Base-by-base conservation (phyloP, 2,113 vertebrate species). In the Arothron firmamentum region DNA sequence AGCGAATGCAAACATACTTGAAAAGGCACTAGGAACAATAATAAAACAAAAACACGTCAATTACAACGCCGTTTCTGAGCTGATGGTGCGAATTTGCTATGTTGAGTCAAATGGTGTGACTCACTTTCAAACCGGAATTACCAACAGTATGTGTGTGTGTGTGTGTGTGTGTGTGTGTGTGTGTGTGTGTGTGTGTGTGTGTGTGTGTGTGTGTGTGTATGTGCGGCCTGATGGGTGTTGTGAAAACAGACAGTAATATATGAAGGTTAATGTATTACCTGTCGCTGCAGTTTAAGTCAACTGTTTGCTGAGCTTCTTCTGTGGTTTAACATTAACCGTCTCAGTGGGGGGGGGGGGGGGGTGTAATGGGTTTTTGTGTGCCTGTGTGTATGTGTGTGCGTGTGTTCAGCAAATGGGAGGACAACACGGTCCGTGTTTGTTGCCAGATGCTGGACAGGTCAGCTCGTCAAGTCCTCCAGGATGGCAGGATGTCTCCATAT, bases 291-390 rank as follows among this genome's bases (percentile, higher is more conserved):
- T 55, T 82, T 75, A 71, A 78, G 75, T 64, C 75, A 78, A 52
- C 70, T 62, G 69, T 84, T 83, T 77, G 71, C 77, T 67, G 49
- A 80, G 77, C 77, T 66, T 65, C 66, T 74, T 65, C 68, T 67
- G 61, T 28, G 71, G 68, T 85, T 85, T 67, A 77, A 80, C 74
- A 82, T 77, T 84, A 87, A 77, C 81, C 70, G 6, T 60, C 71
- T 79, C 59, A 51, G 79, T 75, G 70, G 72, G 78, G 34, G 71
- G 75, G 70, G n/a, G n/a, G n/a, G n/a, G n/a, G n/a, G n/a, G n/a
- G n/a, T n/a, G n/a, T 58, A 49, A 70, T 48, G 57, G 23, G 56
- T 58, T 11, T 50, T 31, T 41, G 15, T 56, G 56, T 61, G 11
- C 46, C 21, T 53, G 16, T 65, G 51, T 57, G 45, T 55, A 7